Conservation (phyloP, 2,113 vertebrate genomes). For the Callithrix jacchus region DNA sequence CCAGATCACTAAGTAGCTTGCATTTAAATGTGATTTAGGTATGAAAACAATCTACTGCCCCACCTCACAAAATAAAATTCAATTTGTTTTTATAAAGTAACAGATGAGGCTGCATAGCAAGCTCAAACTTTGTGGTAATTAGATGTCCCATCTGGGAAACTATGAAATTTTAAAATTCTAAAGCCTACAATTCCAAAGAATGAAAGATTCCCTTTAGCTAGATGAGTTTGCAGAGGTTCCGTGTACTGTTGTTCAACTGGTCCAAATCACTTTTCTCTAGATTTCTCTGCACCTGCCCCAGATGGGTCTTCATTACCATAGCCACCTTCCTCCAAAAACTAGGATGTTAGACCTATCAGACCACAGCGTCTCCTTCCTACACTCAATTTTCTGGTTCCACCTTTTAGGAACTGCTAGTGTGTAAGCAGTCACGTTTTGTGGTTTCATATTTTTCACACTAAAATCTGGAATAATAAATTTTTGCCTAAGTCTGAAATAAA, state of each 20-base stretch:
- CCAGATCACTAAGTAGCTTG: not conserved
- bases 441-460: not conserved
- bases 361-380: not conserved
- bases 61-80: not conserved
- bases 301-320: not conserved
- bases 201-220: not conserved
- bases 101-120: not conserved
- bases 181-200: slow-evolving; percentile 1
- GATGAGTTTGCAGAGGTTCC: not conserved
- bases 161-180: not conserved
- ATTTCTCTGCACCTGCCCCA: not conserved
- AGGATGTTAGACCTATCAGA: no score
- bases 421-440: not conserved
- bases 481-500: not conserved
- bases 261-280: not conserved
- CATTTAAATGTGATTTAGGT: not conserved
- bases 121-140: not conserved
- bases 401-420: not conserved
- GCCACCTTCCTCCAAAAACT: not conserved
- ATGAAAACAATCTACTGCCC: not conserved
- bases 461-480: not conserved
- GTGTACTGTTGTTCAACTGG: not conserved
- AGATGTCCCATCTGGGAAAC: not conserved
- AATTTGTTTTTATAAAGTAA: slow-evolving; percentile 2
- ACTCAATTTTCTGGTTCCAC: not conserved